Evolutionary conservation across 2,797 vertebrate species (phyloP).

Genomic region (Mormyrus hasselquistii): DNA sequence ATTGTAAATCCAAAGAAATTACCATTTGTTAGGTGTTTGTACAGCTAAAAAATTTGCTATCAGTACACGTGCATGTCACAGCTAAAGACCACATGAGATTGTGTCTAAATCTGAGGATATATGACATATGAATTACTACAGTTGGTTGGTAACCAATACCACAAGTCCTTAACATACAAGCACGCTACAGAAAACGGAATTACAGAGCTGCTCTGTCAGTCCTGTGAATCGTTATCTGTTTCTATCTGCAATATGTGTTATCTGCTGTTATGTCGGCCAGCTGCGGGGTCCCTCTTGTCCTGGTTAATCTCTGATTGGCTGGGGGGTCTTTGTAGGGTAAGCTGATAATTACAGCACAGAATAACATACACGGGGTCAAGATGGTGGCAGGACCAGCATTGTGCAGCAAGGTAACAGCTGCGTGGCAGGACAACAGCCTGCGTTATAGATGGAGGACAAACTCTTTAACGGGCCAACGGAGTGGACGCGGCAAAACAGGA

Average conservation of each 20-base stretch:
- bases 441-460: neutral
- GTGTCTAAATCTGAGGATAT: neutral
- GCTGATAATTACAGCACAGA: constrained; percentile 51
- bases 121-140: neutral
- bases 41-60: neutral
- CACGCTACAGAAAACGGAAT: constrained; percentile 44
- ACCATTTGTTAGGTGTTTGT: neutral
- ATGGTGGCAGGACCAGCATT: constrained; percentile 26
- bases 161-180: constrained; percentile 28
- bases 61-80: neutral
- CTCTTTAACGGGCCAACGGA: neutral
- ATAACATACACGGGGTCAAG: constrained; percentile 40
- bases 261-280: constrained; percentile 31
- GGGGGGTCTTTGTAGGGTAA: constrained; percentile 36
- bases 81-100: neutral
- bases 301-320: constrained; percentile 5
- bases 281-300: neutral
- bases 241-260: constrained; percentile 44
- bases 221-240: constrained; percentile 29
- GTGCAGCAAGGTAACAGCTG: constrained; percentile 38
- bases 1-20: neutral
- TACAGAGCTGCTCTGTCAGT: constrained; percentile 47
- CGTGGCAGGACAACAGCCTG: constrained; percentile 23
- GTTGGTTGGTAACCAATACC: neutral
- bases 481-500: constrained; percentile 13